Percentiles rank a stretch among this genome's conserved stretches.
Evolutionary conservation across 2,113 vertebrate genomes (phyloP).

Genomic region (Orthonyx spaldingii): DNA sequence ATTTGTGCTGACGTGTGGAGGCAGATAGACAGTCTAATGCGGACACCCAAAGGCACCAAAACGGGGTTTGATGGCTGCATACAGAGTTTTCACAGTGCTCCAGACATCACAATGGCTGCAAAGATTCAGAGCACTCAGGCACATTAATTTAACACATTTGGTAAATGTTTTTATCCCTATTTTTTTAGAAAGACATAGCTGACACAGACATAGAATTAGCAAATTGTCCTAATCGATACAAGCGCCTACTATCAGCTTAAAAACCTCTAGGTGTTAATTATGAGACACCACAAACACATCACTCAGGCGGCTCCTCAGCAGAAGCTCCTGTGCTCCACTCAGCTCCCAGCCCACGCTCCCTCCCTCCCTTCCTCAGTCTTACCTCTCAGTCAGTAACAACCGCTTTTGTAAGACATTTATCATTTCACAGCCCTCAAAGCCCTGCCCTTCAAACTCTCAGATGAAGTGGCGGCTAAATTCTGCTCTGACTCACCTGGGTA

Average conservation of each 20-base stretch:
- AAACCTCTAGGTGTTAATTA: background rate
- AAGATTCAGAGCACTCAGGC: background rate
- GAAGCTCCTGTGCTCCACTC: background rate
- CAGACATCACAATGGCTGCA: background rate
- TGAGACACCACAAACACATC: conserved; percentile 3
- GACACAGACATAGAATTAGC: conserved; percentile 14
- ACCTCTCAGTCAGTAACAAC: background rate
- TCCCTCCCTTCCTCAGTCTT: background rate
- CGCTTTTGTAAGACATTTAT: background rate
- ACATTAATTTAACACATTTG: background rate
- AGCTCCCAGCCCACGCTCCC: background rate
- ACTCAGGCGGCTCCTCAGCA: background rate
- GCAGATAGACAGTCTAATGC: background rate
- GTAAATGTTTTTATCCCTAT: background rate
- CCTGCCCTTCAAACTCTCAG: background rate
- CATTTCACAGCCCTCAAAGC: background rate
- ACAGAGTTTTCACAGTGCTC: background rate
- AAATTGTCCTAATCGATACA: background rate
- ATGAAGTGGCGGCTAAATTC: background rate
- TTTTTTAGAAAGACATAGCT: background rate
- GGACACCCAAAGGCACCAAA: fast-evolving
- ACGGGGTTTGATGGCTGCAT: fast-evolving
- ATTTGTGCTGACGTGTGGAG: background rate
- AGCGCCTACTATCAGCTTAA: background rate
- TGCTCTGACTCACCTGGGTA: background rate